Conservation (phyloP, 2,797 vertebrate genomes). For the Bradypus variegatus region DNA sequence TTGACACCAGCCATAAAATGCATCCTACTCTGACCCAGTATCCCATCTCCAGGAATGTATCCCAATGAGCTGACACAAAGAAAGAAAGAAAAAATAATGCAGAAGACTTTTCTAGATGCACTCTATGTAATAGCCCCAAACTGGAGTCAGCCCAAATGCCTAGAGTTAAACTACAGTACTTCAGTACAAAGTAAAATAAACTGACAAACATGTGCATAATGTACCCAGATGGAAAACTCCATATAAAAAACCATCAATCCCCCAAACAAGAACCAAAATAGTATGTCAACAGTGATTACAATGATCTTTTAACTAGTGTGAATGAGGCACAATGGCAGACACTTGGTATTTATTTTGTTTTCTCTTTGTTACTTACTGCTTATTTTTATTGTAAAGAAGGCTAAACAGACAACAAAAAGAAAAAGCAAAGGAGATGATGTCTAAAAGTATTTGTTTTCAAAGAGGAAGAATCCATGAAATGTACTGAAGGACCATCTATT, state of each 20-base stretch:
- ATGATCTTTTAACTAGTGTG: slow-evolving; percentile 6
- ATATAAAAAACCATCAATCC: slow-evolving; percentile 13
- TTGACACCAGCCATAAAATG: background rate
- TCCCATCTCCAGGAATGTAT: background rate
- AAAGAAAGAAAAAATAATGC: background rate
- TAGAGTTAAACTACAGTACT: background rate
- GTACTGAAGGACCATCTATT: background rate
- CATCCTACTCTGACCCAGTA: background rate
- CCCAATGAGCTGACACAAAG: background rate
- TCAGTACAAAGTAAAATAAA: background rate
- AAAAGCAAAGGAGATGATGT: slow-evolving; percentile 29
- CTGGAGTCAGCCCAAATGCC: background rate
- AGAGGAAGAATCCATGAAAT: slow-evolving; percentile 16
- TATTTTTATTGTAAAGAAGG: slow-evolving; percentile 49
- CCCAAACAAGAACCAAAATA: slow-evolving; percentile 5
- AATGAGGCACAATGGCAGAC: slow-evolving; percentile 28
- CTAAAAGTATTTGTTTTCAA: slow-evolving; percentile 48
- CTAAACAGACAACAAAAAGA: slow-evolving; percentile 49
- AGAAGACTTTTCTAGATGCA: slow-evolving; percentile 21
- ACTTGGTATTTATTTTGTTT: slow-evolving; percentile 44
- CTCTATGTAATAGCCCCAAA: background rate
- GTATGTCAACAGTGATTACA: slow-evolving; percentile 13
- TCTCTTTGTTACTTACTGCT: slow-evolving; percentile 48
- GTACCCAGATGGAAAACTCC: slow-evolving; percentile 24
- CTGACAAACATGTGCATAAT: slow-evolving; percentile 5